Evolutionary conservation across 2,888 invertebrate species (phyloP).

Genomic region (Macaria notata): DNA sequence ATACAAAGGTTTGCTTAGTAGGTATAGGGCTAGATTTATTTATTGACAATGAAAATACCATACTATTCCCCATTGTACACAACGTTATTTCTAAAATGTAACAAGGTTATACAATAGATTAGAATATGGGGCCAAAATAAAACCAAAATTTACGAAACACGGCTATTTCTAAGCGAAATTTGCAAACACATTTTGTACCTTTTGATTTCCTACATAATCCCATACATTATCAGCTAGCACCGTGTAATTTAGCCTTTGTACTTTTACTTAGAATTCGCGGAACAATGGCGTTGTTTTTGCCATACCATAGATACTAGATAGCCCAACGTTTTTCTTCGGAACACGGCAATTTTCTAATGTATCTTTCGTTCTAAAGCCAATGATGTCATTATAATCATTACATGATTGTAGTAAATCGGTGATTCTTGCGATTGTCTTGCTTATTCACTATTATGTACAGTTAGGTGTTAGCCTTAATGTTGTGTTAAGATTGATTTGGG

Average conservation of each 20-base stretch:
- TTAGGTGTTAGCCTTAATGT: constrained; percentile 18
- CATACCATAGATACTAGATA: constrained; percentile 5
- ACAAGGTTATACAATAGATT: too few species aligned
- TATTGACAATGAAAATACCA: too few species aligned
- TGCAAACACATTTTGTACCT: background rate
- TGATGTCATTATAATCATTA: constrained; percentile 21
- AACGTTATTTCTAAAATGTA: too few species aligned
- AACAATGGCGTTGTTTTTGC: constrained; percentile 21
- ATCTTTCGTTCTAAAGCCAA: constrained; percentile 13
- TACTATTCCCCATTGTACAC: too few species aligned
- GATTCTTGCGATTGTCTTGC: constrained; percentile 13
- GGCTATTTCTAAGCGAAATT: too few species aligned
- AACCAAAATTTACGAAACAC: too few species aligned
- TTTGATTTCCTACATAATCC: constrained; percentile 19
- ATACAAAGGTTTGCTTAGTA: too few species aligned
- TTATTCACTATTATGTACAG: constrained; percentile 17
- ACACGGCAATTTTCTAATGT: constrained; percentile 18
- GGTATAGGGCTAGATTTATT: too few species aligned
- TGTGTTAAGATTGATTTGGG: background rate
- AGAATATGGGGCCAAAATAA: too few species aligned
- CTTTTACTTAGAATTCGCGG: constrained; percentile 16
- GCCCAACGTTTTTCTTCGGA: constrained; percentile 14
- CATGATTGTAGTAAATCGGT: constrained; percentile 12
- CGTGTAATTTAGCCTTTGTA: constrained; percentile 22
- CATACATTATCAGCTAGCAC: constrained; percentile 14